Percentiles rank a stretch among this genome's conserved stretches.
Conservation (phyloP, 2,113 vertebrate species). For the Alaudala cheleensis region DNA sequence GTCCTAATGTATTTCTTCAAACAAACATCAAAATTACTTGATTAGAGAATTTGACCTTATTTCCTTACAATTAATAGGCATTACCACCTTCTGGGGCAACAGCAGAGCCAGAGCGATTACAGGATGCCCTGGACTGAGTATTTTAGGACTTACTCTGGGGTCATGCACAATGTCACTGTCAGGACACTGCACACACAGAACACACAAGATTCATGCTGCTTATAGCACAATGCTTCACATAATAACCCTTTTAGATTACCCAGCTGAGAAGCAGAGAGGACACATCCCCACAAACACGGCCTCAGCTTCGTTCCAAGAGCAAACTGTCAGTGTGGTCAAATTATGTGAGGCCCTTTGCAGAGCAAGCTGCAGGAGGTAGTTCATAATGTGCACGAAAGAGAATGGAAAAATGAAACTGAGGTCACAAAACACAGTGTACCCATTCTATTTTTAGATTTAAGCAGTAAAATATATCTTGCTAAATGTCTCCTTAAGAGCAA, state of each 20-base stretch:
- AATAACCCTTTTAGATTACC: background rate
- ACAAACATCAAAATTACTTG: background rate
- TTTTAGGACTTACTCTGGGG: background rate
- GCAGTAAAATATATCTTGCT: conserved; percentile 22
- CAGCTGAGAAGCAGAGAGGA: background rate
- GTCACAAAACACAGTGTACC: conserved; percentile 44
- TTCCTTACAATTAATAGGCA: background rate
- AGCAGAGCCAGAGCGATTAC: background rate
- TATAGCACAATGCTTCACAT: background rate
- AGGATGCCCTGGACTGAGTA: background rate
- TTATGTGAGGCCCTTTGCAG: background rate
- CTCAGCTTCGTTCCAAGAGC: background rate
- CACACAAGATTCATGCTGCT: background rate
- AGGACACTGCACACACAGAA: background rate
- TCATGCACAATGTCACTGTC: background rate
- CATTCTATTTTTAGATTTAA: conserved; percentile 55
- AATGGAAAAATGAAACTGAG: conserved; percentile 44
- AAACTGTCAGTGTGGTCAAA: background rate
- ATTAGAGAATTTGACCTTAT: background rate
- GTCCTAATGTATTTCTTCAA: background rate
- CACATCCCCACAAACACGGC: background rate
- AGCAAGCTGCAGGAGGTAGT: conserved; percentile 2
- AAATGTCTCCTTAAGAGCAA: conserved; percentile 1
- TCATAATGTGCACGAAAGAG: background rate
- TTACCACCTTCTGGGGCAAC: background rate